phyloP scores from a whole-genome alignment of 2,888 invertebrate genomes.

The Kryphioiulus occultus region DNA sequence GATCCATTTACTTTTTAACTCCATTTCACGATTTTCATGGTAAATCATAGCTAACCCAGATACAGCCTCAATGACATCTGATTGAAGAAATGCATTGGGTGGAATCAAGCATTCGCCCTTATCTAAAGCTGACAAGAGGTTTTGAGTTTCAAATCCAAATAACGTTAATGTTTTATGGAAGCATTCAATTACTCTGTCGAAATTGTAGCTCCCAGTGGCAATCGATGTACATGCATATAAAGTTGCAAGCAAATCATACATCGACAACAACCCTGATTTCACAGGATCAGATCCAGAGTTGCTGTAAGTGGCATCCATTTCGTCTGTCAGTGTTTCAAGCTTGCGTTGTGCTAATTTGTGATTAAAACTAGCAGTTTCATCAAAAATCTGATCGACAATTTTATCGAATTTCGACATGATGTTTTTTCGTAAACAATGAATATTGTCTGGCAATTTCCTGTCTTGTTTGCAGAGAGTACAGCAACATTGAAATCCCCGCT shows the following conservation, averaged over 20 bases:
- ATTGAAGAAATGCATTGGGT: neutral
- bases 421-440: neutral
- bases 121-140: neutral
- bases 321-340: neutral
- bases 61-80: neutral
- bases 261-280: neutral
- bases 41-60: neutral
- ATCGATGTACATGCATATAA: neutral
- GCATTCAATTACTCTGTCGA: neutral
- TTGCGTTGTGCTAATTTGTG: neutral
- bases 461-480: neutral
- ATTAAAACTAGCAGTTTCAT: too few species aligned
- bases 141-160: neutral
- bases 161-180: neutral
- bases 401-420: neutral
- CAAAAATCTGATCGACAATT: neutral
- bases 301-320: neutral
- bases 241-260: neutral
- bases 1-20: neutral
- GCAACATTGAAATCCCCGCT: constrained; percentile 14
- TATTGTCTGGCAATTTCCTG: neutral
- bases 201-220: neutral
- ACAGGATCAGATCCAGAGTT: neutral
- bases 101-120: neutral
- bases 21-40: neutral